Base-by-base conservation (phyloP, 1,140 invertebrate genomes). In the Monomorium pharaonis region DNA sequence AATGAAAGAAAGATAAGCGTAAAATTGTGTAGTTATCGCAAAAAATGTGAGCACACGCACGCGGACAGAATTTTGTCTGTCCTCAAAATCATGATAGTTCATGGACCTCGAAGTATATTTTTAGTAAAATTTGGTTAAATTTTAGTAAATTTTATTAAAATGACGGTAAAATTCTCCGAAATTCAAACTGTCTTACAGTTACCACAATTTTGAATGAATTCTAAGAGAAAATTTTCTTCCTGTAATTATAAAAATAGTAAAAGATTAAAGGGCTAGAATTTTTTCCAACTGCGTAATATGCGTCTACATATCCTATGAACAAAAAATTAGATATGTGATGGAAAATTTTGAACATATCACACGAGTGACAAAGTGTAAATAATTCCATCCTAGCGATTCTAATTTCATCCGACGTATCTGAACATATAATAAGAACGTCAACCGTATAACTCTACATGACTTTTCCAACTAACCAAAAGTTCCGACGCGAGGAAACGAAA, bases 401-500 rank as follows among this genome's bases (percentile, higher is more conserved):
- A 67, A 81, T 81, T 54, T 21, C 58, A 16, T 42, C n/a, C n/a
- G 24, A 5, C 2, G 7, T 49, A 65, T 58, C 16, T 27, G 21
- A 14, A 30, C 16, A 54, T 4, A 24, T 9, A 56, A 42, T 21
- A 58, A 69, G 33, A 18, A 56, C 24, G 6, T 70, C 65, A 58
- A 81, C 24, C n/a, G 18, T 44, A 81, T 81, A 56, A 44, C 70
- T 49, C 24, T 18, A 56, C 21, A 27, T 42, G 49, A 76, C 81
- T 84, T 84, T 63, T 37, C 14, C 42, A 75, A 74, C 54, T 72
- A 84, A 24, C 42, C 70, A 12, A 77, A 85, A 85, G 24, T 77
- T 85, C n/a, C 24, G 60, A 30, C 44, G 49, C 76, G 54, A 33
- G 54, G 27, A 75, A 75, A 47, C 42, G 56, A 3, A 42, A 7